Base-by-base conservation (phyloP, 2,888 invertebrate genomes). In the Heliconius hortense region DNA sequence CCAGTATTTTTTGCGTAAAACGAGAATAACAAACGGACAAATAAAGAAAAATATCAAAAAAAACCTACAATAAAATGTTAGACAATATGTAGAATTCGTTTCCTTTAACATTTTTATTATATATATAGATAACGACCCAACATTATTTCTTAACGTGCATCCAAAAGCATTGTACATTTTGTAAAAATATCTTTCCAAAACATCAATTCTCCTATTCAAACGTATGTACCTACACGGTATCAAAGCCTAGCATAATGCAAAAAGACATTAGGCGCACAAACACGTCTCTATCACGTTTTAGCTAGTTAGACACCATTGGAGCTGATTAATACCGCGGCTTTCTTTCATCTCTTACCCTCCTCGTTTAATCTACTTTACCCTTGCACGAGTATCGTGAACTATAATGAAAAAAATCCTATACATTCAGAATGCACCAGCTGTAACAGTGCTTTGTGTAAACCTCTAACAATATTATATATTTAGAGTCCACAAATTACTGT, bases 291-390 rank as follows among this genome's bases (percentile, higher is more conserved):
- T 76, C 64, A 75, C 56, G 64, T 71, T 71, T 75, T 66, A 75
- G 75, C 75, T 75, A 75, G 71, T 75, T 75, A 71, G 64, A 39
- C 64, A 71, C 64, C 70, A 75, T 74, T 56, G 63, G 18, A 39
- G 63, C 74, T 78, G 76, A 78, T 78, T 78, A 78, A 78, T 78
- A 78, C 66, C 75, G 72, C 76, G 72, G 74, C 78, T 74, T 74
- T 68, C 74, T 78, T 71, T 77, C 77, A 76, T 78, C 74, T 78
- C 74, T 67, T 72, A 60, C 71, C 71, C 71, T 48, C 62, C 74
- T n/a, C 43, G 35, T 63, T 68, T 43, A 64, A 70, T 70, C 63
- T 64, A 74, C 74, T 74, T 53, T 70, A 48, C 69, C 26, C 35
- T 53, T 69, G 26, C 35, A 62, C 63, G 24, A 68, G 68, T n/a